phyloP scores from a whole-genome alignment of 92 coral and sea anemone genomes.

The Zoanthus sansibaricus region DNA sequence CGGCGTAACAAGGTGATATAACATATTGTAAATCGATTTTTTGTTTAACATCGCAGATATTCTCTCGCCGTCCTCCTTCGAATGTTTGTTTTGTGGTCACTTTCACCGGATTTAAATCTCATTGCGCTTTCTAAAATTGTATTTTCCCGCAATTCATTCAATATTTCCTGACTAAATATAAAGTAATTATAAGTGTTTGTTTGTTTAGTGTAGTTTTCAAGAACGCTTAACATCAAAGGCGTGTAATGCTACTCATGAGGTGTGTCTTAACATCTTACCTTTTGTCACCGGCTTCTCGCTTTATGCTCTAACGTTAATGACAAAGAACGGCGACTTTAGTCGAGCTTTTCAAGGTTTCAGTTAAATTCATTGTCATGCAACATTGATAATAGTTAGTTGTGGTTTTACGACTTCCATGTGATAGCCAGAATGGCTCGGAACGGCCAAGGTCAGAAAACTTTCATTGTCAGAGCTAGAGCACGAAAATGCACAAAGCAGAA shows the following conservation, averaged over 20 bases:
- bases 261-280: conserved; percentile 1
- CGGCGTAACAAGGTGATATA: neutral
- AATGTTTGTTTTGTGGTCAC: neutral
- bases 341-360: conserved; percentile 2
- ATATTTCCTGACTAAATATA: neutral
- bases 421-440: neutral
- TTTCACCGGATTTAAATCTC: neutral
- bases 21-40: neutral
- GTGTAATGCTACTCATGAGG: neutral
- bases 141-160: neutral
- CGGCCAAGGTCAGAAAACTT: neutral
- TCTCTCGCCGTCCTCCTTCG: neutral
- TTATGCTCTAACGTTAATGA: conserved; percentile 9
- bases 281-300: neutral
- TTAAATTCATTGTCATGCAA: neutral
- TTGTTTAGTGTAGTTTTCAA: conserved; percentile 6
- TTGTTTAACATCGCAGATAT: neutral
- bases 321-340: neutral
- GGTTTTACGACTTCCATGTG: conserved; percentile 39
- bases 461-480: neutral
- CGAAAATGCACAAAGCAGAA: neutral
- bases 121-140: neutral
- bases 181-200: neutral
- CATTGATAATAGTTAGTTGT: conserved; percentile 17
- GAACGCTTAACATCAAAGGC: neutral